Evolutionary conservation across 2,888 invertebrate genomes (phyloP), one percentile per base, ranked within the genome.

Genomic region (Conistra vaccinii): DNA sequence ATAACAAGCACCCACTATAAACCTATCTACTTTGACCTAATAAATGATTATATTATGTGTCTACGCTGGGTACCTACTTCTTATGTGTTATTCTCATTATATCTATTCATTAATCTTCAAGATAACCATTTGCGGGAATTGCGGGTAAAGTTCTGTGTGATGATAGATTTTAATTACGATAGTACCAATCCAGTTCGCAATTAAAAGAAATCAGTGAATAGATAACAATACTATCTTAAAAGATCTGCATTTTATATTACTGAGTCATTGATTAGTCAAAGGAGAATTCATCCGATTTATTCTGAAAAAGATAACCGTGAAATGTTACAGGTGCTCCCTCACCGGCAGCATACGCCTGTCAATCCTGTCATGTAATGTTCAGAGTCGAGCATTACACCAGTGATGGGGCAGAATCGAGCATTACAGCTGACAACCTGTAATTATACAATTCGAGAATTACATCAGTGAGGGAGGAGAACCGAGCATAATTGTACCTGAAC

Each of bases 1-100:
- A 78, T 77, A 77, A 78, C 57, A 45, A 14, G 58, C 42, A 29
- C 63, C 14, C 23, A 67, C 32, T 68, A 60, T 77, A 58, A 42
- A 78, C n/a, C 10, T 58, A 77, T 58, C 63, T 51, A n/a, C 42
- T 42, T 63, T 63, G 77, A 79, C 77, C 71, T 58, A 61, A 51
- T 79, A 78, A 63, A 76, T 63, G 45, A 35, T 57, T n/a, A 67
- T 35, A 35, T 57, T n/a, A 67, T 35, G 23, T 26, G n/a, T 26
- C 20, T 53, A 39, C n/a, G n/a, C 26, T 51, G 26, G 14, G 65
- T 48, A 9, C 20, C 29, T 51, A 17, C 26, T 39, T 66, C 70
- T 12, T 53, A 68, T 12, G 29, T 3, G 12, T 5, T 53, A 67
- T 65, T 42, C 42, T 63, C 17, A 45, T 48, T 26, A 14, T 69